phyloP scores from a whole-genome alignment of 2,888 invertebrate species.

The Metopia argyrocephala region DNA sequence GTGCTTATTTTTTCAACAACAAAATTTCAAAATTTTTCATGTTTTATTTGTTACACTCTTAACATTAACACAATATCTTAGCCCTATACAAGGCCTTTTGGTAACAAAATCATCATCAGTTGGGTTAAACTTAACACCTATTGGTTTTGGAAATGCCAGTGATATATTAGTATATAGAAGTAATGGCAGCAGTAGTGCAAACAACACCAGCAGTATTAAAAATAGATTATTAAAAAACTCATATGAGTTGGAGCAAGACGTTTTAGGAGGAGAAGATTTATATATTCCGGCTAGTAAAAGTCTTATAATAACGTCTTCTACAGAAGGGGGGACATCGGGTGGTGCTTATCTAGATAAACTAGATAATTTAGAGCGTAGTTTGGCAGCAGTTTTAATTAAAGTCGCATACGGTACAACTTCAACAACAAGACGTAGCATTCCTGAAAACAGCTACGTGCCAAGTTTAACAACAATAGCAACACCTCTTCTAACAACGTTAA shows the following conservation, averaged over 20 bases:
- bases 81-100: constrained; percentile 45
- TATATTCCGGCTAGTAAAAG: constrained; percentile 50
- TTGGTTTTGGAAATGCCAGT: constrained; percentile 45
- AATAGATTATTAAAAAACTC: constrained; percentile 41
- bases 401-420: constrained; percentile 83
- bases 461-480: constrained; percentile 83
- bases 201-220: constrained; percentile 43
- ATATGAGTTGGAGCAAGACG: constrained; percentile 35
- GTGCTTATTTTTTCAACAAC: constrained; percentile 32
- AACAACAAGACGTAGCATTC: constrained; percentile 84
- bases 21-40: constrained; percentile 45
- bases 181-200: constrained; percentile 13
- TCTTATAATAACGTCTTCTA: constrained; percentile 58
- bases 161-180: constrained; percentile 43
- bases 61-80: constrained; percentile 57
- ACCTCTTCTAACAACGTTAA: constrained; percentile 81
- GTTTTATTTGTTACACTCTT: constrained; percentile 59
- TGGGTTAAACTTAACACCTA: constrained; percentile 30
- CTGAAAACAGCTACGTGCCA: constrained; percentile 82
- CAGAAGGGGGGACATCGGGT: constrained; percentile 62
- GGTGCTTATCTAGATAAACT: constrained; percentile 81
- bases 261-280: constrained; percentile 18
- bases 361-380: constrained; percentile 82
- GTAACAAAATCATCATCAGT: constrained; percentile 39
- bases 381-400: constrained; percentile 84